Evolutionary conservation across 2,113 vertebrate genomes (phyloP).

Genomic region (Bostrychus sinensis): DNA sequence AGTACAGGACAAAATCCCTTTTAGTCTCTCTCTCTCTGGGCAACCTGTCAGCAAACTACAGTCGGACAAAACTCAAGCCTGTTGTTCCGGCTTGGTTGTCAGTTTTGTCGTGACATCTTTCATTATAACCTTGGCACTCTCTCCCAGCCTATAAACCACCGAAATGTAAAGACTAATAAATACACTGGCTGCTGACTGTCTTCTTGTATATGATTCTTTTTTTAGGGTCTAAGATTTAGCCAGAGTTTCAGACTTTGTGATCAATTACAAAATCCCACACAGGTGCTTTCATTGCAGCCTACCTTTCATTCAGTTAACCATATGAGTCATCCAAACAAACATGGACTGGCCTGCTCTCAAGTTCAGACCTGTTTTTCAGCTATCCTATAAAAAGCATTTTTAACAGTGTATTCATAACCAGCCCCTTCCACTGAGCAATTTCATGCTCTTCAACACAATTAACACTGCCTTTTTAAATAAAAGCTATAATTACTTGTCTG

Average conservation of each 20-base stretch:
- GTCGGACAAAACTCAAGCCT: constrained; percentile 45
- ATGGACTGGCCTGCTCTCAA: constrained; percentile 24
- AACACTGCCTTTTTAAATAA: constrained; percentile 7
- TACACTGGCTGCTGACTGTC: constrained; percentile 8
- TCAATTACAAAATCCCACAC: neutral
- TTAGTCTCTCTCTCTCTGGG: constrained; percentile 42
- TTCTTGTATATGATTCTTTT: neutral
- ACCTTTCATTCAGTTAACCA: constrained; percentile 17
- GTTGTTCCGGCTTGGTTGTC: constrained; percentile 61
- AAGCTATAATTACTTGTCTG: too few relatives aligned
- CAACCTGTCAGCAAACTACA: constrained; percentile 50
- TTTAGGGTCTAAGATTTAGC: neutral
- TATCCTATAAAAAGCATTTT: constrained; percentile 17
- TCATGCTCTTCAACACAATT: neutral
- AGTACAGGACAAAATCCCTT: constrained; percentile 44
- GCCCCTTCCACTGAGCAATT: neutral
- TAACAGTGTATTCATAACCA: neutral
- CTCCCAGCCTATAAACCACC: constrained; percentile 19
- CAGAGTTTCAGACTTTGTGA: neutral
- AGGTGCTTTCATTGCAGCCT: constrained; percentile 8
- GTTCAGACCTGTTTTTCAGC: constrained; percentile 39
- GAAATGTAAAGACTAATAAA: constrained; percentile 21
- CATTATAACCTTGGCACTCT: constrained; percentile 48
- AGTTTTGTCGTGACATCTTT: constrained; percentile 59
- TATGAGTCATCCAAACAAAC: constrained; percentile 30